Evolutionary conservation across 2,113 vertebrate genomes (phyloP).

Genomic region (Pardalotus punctatus): DNA sequence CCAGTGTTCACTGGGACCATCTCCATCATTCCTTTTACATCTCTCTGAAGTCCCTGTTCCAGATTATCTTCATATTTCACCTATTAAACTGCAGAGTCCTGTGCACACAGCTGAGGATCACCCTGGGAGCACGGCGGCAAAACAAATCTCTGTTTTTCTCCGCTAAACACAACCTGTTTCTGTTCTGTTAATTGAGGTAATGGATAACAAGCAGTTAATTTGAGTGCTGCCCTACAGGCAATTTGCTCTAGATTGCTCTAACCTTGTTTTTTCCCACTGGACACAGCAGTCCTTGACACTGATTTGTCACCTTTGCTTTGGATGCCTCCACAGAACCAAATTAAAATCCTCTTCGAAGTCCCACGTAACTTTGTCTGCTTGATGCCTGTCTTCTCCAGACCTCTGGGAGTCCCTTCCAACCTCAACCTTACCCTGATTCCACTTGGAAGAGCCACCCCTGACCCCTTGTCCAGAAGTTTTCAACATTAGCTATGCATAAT

Average conservation of each 20-base stretch:
- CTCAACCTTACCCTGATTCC: neutral
- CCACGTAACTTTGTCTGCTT: neutral
- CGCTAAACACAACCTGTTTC: neutral
- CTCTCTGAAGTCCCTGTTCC: neutral
- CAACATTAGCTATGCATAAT: neutral
- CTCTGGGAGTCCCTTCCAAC: neutral
- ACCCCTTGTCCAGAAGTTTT: neutral
- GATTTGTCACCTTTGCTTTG: neutral
- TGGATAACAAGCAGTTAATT: neutral
- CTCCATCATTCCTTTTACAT: neutral
- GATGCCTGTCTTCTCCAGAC: neutral
- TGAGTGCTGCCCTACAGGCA: neutral
- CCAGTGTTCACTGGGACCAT: neutral
- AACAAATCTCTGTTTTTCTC: neutral
- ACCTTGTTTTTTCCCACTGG: neutral
- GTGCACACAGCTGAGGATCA: neutral
- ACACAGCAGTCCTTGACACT: neutral
- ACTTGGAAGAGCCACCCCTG: fast-evolving
- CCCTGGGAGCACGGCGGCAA: neutral
- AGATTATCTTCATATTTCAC: neutral
- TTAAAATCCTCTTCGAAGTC: neutral
- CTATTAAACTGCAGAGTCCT: neutral
- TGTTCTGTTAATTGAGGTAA: neutral
- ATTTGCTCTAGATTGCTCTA: neutral
- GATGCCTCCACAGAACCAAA: fast-evolving